Conservation (phyloP, 2,113 vertebrate species). For the Carettochelys insculpta region DNA sequence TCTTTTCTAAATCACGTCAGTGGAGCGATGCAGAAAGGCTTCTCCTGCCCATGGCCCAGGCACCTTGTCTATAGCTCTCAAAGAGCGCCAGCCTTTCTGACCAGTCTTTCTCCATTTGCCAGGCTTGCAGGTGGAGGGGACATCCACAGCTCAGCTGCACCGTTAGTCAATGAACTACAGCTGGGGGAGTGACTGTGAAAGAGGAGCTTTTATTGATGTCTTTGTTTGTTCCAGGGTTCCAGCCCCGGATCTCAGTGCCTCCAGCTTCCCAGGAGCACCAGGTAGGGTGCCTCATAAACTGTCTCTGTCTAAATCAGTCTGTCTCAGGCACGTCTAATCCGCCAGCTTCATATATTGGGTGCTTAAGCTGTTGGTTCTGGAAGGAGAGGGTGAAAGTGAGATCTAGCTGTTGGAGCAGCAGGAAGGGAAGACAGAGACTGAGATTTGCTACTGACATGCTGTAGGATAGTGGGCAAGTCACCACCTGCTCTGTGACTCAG, state of each 20-base stretch:
- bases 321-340: neutral
- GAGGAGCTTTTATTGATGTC: neutral
- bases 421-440: neutral
- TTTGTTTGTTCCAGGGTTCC: neutral
- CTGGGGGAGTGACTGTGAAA: neutral
- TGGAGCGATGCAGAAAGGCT: neutral
- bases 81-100: neutral
- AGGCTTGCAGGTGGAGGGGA: fast-evolving
- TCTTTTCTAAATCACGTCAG: no score
- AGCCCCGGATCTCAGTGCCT: neutral
- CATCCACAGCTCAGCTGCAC: neutral
- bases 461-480: neutral
- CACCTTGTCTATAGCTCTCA: neutral
- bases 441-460: neutral
- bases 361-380: neutral
- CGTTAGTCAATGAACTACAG: neutral
- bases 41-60: neutral
- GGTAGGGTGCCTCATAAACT: neutral
- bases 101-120: neutral
- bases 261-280: neutral
- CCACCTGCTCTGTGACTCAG: neutral
- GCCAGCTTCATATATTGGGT: neutral
- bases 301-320: neutral
- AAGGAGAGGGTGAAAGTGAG: neutral
- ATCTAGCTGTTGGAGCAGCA: neutral